Percentiles rank a stretch among this genome's conserved stretches.
Conservation (phyloP, 2,888 invertebrate genomes). For the Tuta absoluta region DNA sequence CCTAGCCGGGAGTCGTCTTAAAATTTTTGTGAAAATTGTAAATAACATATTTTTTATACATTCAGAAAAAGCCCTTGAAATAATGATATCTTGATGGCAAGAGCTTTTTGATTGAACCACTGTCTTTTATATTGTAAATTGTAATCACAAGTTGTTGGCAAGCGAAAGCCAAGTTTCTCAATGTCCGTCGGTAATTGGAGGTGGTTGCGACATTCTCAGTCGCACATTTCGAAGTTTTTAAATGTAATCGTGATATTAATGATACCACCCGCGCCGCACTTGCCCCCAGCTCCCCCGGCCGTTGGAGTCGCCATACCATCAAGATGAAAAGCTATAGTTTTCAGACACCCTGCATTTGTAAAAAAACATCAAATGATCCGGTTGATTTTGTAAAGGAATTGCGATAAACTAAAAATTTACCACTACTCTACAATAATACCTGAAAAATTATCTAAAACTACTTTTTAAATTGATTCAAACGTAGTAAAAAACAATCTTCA, state of each 20-base stretch:
- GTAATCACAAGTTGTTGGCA: slow-evolving; percentile 23
- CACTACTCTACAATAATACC: too few relatives aligned
- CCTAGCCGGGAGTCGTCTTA: too few relatives aligned
- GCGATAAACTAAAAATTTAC: too few relatives aligned
- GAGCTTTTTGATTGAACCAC: slow-evolving; percentile 21
- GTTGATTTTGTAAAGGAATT: too few relatives aligned
- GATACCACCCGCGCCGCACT: slow-evolving; percentile 35
- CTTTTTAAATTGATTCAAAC: too few relatives aligned
- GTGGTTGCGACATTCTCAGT: slow-evolving; percentile 43
- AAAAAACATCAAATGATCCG: too few relatives aligned
- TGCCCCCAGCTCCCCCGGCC: too few relatives aligned
- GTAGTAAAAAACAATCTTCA: too few relatives aligned
- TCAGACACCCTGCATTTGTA: not conserved
- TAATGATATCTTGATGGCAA: slow-evolving; percentile 5
- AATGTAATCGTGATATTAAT: slow-evolving; percentile 52
- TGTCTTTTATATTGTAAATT: slow-evolving; percentile 6
- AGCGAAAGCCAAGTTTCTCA: slow-evolving; percentile 48
- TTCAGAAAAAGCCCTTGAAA: not conserved
- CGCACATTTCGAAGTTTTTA: slow-evolving; percentile 43
- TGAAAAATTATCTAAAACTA: too few relatives aligned
- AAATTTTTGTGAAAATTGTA: too few relatives aligned
- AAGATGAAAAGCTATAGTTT: not conserved
- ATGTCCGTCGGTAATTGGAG: slow-evolving; percentile 34
- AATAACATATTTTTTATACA: too few relatives aligned
- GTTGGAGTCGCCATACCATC: not conserved